Conservation (phyloP, 2,888 invertebrate species). For the Troides oblongomaculatus region DNA sequence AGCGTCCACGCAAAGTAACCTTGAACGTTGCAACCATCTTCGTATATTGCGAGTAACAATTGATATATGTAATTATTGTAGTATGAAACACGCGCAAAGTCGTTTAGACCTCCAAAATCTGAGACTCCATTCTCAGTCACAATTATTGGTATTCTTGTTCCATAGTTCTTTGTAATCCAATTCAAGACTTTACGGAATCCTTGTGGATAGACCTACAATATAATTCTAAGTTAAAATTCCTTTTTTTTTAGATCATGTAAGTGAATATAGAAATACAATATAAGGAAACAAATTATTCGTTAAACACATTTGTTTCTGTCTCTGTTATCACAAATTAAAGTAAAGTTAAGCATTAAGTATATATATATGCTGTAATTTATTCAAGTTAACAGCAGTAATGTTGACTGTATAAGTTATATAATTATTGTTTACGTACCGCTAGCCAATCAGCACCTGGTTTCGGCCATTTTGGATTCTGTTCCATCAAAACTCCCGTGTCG, state of each 20-base stretch:
- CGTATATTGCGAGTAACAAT: conserved; percentile 57
- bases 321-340: neutral
- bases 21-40: conserved; percentile 65
- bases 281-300: neutral
- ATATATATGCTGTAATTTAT: neutral
- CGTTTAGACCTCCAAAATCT: conserved; percentile 64
- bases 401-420: neutral
- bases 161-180: conserved; percentile 82
- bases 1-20: conserved; percentile 82
- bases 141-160: conserved; percentile 76
- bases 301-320: neutral
- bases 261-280: neutral
- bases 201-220: conserved; percentile 76
- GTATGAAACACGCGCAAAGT: conserved; percentile 75
- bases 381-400: neutral
- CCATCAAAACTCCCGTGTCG: conserved; percentile 58
- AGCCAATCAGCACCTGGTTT: conserved; percentile 68
- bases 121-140: conserved; percentile 81
- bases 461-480: conserved; percentile 64
- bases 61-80: conserved; percentile 71
- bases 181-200: conserved; percentile 82
- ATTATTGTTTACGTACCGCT: conserved; percentile 48
- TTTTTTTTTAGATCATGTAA: neutral
- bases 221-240: neutral
- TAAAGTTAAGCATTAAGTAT: neutral